Evolutionary conservation across 2,888 invertebrate species (phyloP).

Genomic region (Caenorhabditis plicata): DNA sequence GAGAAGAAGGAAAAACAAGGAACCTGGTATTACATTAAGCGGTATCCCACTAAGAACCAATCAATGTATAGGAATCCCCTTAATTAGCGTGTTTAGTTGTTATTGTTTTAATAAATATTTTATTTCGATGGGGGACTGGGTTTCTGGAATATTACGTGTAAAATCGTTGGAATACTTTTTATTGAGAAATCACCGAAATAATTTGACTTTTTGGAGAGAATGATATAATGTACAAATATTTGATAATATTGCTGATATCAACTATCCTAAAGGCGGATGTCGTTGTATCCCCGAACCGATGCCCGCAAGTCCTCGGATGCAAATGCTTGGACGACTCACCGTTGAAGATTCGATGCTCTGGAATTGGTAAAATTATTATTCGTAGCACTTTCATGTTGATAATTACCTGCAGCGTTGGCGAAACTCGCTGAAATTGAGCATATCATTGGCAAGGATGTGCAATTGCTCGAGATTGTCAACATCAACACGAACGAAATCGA

Average conservation of each 20-base stretch:
- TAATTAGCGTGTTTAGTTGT: conserved; percentile 2
- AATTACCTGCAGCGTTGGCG: conserved; percentile 7
- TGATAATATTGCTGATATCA: too few species aligned
- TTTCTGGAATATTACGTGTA: too few species aligned
- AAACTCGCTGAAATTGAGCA: conserved; percentile 3
- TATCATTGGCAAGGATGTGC: conserved; percentile 10
- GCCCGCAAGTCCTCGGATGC: conserved; percentile 20
- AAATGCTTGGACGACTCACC: conserved; percentile 8
- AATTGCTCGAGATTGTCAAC: conserved; percentile 4
- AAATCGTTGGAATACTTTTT: too few species aligned
- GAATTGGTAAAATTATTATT: conserved; percentile 6
- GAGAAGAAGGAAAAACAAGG: conserved; percentile 53
- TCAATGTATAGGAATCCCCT: conserved; percentile 28
- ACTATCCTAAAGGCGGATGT: too few species aligned
- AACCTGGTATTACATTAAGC: conserved; percentile 62
- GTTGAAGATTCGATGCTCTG: conserved; percentile 12
- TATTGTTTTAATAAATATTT: too few species aligned
- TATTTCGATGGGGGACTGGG: too few species aligned
- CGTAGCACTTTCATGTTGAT: too few species aligned
- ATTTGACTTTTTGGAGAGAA: too few species aligned
- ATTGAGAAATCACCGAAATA: too few species aligned
- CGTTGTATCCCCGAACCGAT: too few species aligned
- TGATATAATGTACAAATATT: too few species aligned
- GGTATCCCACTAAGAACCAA: conserved; percentile 50
- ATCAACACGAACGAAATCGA: conserved; percentile 9